phyloP scores from a whole-genome alignment of 30 jellyfish, hydroid and myxozoan genomes.

The Turritopsis dohrnii region DNA sequence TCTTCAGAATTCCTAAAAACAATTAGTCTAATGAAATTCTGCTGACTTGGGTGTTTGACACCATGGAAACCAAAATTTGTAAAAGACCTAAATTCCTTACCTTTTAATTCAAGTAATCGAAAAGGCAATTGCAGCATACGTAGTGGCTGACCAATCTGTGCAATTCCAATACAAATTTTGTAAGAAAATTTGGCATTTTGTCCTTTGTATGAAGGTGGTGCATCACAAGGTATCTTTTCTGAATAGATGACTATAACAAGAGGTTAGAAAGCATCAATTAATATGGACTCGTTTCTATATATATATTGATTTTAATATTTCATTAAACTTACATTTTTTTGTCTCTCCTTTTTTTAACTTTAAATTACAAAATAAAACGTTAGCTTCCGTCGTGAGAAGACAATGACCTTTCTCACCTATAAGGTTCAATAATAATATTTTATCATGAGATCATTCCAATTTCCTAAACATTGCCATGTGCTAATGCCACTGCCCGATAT shows the following conservation, averaged over 20 bases:
- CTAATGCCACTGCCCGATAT: too few species aligned
- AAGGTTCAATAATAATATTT: not conserved
- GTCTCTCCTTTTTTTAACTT: constrained; percentile 57
- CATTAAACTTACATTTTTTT: constrained; percentile 44
- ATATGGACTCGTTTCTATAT: not conserved
- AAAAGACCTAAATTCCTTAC: constrained; percentile 26
- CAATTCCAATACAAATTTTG: constrained; percentile 88
- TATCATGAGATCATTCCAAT: not conserved
- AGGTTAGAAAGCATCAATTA: too few species aligned
- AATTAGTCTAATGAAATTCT: too few species aligned
- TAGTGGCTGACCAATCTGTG: constrained; percentile 69
- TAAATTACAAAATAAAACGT: constrained; percentile 63
- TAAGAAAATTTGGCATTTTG: constrained; percentile 69
- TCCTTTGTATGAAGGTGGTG: constrained; percentile 92
- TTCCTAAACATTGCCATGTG: too few species aligned
- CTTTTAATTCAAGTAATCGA: constrained; percentile 54
- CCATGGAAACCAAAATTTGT: not conserved
- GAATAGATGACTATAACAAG: constrained; percentile 57
- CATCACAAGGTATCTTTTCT: constrained; percentile 57
- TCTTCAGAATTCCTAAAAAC: not conserved
- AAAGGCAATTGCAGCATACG: constrained; percentile 65
- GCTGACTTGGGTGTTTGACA: not conserved
- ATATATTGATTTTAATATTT: not conserved
- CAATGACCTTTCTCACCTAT: constrained; percentile 90
- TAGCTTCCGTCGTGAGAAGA: constrained; percentile 65